Conservation (phyloP, 2,113 vertebrate genomes). For the Ceuthmochares aereus region DNA sequence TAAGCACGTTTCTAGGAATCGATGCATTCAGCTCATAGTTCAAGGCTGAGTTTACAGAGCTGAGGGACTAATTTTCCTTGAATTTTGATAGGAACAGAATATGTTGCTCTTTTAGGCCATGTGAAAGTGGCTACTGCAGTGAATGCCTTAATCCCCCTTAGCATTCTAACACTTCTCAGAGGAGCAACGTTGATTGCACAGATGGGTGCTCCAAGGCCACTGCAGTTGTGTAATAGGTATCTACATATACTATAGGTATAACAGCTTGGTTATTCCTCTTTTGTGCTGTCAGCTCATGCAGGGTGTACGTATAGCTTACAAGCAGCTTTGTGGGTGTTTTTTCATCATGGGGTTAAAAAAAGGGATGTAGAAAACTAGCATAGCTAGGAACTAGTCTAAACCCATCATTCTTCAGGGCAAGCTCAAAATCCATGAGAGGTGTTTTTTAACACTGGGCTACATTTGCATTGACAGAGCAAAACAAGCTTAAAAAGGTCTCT, state of each 20-base stretch:
- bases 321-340: neutral
- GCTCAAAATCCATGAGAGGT: neutral
- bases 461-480: neutral
- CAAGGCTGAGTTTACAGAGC: neutral
- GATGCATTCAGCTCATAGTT: neutral
- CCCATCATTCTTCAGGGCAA: neutral
- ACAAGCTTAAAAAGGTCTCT: neutral
- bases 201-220: neutral
- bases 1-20: neutral
- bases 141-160: neutral
- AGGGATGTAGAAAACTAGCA: neutral
- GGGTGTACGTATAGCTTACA: neutral
- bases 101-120: neutral
- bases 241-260: neutral
- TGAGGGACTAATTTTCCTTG: neutral
- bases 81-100: neutral
- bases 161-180: fast-evolving
- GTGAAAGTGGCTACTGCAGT: neutral
- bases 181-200: neutral
- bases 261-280: neutral
- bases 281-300: neutral
- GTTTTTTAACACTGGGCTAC: neutral
- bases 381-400: neutral
- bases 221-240: neutral
- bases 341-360: neutral